Evolutionary conservation across 35 echinoderm and acorn worm genomes (phyloP).

Genomic region (Stichopus chloronotus): DNA sequence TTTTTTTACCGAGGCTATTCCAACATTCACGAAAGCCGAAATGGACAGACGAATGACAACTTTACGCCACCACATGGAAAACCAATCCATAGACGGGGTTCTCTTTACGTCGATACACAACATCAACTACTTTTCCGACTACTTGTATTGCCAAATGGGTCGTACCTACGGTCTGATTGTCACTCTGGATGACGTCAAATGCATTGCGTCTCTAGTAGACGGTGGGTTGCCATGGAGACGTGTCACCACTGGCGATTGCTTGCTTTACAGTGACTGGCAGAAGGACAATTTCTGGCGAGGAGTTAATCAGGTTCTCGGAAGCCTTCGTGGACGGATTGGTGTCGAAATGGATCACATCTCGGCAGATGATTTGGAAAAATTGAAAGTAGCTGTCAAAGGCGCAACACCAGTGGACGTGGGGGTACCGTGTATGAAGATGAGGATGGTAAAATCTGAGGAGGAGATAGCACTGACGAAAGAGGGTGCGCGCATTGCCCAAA

Average conservation of each 20-base stretch:
- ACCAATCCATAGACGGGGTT: slow-evolving; percentile 49
- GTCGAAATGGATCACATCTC: slow-evolving; percentile 86
- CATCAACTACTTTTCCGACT: slow-evolving; percentile 76
- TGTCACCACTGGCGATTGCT: slow-evolving; percentile 59
- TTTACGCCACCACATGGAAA: slow-evolving; percentile 61
- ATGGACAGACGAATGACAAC: slow-evolving; percentile 59
- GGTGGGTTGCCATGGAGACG: slow-evolving; percentile 82
- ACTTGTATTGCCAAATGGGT: slow-evolving; percentile 54
- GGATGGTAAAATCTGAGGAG: slow-evolving; percentile 85
- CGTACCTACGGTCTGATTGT: slow-evolving; percentile 66
- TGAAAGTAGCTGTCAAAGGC: slow-evolving; percentile 62
- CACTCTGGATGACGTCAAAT: slow-evolving; percentile 54
- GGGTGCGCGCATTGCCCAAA: slow-evolving; percentile 71
- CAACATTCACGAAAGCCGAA: slow-evolving; percentile 59
- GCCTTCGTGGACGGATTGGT: slow-evolving; percentile 65
- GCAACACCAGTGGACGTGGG: slow-evolving; percentile 71
- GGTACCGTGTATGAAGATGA: slow-evolving; percentile 73
- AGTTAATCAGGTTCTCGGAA: slow-evolving; percentile 47
- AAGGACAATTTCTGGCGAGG: slow-evolving; percentile 83
- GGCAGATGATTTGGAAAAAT: slow-evolving; percentile 66
- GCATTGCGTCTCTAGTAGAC: slow-evolving; percentile 71
- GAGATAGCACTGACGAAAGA: slow-evolving; percentile 86
- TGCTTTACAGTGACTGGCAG: slow-evolving; percentile 95
- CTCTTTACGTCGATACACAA: slow-evolving; percentile 72
- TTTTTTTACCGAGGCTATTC: too few relatives aligned